Percentiles rank a stretch among this genome's conserved stretches.
These are phyloP conservation scores for Prionace glauca DNA, from an alignment of 2,797 vertebrate genomes.

Conservation along the genomic window DNA sequence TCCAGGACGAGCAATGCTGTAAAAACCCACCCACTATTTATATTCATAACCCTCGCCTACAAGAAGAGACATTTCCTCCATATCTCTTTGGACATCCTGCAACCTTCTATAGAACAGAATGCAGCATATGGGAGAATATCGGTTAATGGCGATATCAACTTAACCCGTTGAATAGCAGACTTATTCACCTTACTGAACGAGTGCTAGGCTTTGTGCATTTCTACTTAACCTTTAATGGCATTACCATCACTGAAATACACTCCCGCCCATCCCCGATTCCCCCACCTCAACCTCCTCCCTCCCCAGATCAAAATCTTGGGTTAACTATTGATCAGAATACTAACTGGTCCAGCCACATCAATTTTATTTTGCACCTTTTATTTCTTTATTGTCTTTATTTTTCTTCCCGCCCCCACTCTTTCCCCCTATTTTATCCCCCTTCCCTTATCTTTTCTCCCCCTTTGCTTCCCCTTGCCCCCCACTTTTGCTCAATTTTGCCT, in stretches of 20 bases:
- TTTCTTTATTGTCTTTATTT: no score
- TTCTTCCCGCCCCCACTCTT: no score
- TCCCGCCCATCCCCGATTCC: no score
- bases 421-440: no score
- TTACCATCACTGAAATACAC: not conserved
- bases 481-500: no score
- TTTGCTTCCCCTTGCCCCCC: no score
- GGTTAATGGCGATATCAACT: conserved; percentile 48
- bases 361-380: no score
- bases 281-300: no score
- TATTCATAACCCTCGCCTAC: not conserved
- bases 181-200: not conserved
- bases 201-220: not conserved
- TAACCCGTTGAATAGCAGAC: no score
- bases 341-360: not conserved
- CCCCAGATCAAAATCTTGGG: not conserved
- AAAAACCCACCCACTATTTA: no score
- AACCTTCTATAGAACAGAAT: not conserved
- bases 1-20: no score
- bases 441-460: no score
- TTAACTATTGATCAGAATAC: not conserved
- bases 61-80: not conserved
- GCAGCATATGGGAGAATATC: conserved; percentile 55
- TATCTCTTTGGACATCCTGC: not conserved
- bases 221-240: not conserved